Conservation (phyloP, 2,888 invertebrate species). For the Rhamphomyia laevipes region DNA sequence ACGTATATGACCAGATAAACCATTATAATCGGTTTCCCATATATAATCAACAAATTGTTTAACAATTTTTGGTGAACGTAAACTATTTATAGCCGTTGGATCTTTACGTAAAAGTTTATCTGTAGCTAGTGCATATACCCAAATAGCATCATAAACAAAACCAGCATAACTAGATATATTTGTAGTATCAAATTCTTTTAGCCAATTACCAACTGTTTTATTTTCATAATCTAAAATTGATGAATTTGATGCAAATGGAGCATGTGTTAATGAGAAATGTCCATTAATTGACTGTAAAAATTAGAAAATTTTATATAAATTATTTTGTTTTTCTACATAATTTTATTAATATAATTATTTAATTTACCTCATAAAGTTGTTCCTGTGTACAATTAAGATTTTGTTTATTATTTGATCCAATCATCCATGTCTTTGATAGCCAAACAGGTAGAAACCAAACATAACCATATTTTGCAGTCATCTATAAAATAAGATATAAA, state of each 20-base stretch:
- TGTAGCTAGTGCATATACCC: slow-evolving; percentile 64
- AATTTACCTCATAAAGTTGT: slow-evolving; percentile 44
- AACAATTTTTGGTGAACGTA: slow-evolving; percentile 20
- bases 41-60: slow-evolving; percentile 47
- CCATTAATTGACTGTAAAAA: slow-evolving; percentile 53
- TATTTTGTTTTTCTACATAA: neutral
- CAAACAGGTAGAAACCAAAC: slow-evolving; percentile 80
- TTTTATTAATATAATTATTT: neutral
- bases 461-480: slow-evolving; percentile 59
- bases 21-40: slow-evolving; percentile 54
- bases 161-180: slow-evolving; percentile 53
- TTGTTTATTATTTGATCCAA: slow-evolving; percentile 36
- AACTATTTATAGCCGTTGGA: slow-evolving; percentile 17
- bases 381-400: slow-evolving; percentile 46
- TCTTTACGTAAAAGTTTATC: slow-evolving; percentile 48
- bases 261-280: slow-evolving; percentile 56
- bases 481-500: slow-evolving; percentile 39
- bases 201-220: slow-evolving; percentile 41
- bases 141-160: slow-evolving; percentile 71
- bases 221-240: slow-evolving; percentile 44
- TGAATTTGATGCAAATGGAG: slow-evolving; percentile 50
- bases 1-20: slow-evolving; percentile 60
- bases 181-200: slow-evolving; percentile 32
- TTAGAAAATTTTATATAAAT: neutral
- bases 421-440: slow-evolving; percentile 51